Base-by-base conservation (phyloP, 2,888 invertebrate species). In the Melanostoma scalare region DNA sequence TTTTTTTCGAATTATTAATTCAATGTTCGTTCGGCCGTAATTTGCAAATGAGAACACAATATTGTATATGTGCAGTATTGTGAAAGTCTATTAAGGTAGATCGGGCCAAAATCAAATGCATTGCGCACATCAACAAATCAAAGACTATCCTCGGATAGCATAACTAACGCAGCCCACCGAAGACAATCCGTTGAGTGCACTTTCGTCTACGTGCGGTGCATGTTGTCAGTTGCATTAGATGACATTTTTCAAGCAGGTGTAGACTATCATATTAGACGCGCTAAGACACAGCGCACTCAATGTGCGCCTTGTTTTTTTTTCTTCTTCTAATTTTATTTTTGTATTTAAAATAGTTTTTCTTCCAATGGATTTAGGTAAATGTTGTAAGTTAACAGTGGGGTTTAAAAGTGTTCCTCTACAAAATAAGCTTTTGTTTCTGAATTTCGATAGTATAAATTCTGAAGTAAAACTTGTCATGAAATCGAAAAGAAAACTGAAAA, bases 171-270 rank as follows among this genome's bases (percentile, higher is more conserved):
- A 69, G 74, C 42, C 58, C 53, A 52, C 48, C 67, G 65, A 75
- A 75, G 74, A 75, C 74, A 84, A 79, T 79, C 79, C 79, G 79
- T 79, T 75, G 84, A 79, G 67, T 84, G 84, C 84, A 84, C 79
- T 84, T 84, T 84, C 74, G 79, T 71, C 79, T 84, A 84, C 84
- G 84, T 84, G 79, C 84, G 38, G 50, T 67, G 84, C 79, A 84
- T 84, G 79, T 48, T 84, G 84, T 71, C 67, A 74, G 71, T 75
- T 71, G 75, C 71, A 79, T 78, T 84, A 79, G 71, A 72, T 80
- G 85, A 85, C 80, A 85, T 80, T 80, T 85, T 72, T 52, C 72
- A 68, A 85, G 72, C 85, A 85, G 85, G 80, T 85, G 85, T 76
- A 85, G 75, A 72, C 75, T 75, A 79, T 85, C 75, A 53, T 42